Percentiles rank a stretch among this genome's conserved stretches.
Conservation (phyloP, 2,113 vertebrate species). For the Gallinago paraguaiae region DNA sequence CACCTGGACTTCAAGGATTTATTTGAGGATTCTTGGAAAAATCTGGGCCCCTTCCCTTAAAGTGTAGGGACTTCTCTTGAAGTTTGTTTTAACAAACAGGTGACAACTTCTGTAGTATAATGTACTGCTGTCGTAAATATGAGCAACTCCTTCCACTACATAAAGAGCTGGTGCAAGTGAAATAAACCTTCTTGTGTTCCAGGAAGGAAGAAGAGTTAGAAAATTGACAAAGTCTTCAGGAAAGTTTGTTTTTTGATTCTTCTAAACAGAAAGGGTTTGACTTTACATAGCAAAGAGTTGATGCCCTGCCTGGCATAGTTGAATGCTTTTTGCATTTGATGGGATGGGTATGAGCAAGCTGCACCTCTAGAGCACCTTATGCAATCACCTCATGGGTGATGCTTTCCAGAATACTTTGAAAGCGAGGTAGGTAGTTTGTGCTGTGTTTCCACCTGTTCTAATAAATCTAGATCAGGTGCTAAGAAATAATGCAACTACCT, state of each 20-base stretch:
- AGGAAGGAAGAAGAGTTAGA: not conserved
- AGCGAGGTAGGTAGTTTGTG: not conserved
- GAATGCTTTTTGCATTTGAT: not conserved
- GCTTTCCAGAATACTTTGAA: not conserved
- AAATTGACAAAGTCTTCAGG: not conserved
- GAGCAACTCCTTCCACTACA: not conserved
- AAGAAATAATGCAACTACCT: constrained; percentile 1
- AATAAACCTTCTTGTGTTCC: not conserved
- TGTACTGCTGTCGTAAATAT: not conserved
- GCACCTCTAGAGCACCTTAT: not conserved
- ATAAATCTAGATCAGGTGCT: constrained; percentile 26
- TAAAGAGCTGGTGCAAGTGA: not conserved
- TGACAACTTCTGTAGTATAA: not conserved
- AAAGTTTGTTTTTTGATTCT: not conserved
- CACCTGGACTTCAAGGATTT: not conserved
- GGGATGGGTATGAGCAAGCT: fast-evolving
- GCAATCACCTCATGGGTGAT: too few relatives aligned
- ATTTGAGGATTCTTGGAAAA: not conserved
- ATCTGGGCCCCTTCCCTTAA: not conserved
- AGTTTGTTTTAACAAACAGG: not conserved
- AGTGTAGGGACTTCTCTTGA: not conserved
- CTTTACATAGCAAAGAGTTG: not conserved
- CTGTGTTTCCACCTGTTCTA: constrained; percentile 2
- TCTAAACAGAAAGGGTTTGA: not conserved
- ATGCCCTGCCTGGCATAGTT: not conserved